phyloP scores from a whole-genome alignment of 1,140 invertebrate genomes.

The Arion vulgaris region DNA sequence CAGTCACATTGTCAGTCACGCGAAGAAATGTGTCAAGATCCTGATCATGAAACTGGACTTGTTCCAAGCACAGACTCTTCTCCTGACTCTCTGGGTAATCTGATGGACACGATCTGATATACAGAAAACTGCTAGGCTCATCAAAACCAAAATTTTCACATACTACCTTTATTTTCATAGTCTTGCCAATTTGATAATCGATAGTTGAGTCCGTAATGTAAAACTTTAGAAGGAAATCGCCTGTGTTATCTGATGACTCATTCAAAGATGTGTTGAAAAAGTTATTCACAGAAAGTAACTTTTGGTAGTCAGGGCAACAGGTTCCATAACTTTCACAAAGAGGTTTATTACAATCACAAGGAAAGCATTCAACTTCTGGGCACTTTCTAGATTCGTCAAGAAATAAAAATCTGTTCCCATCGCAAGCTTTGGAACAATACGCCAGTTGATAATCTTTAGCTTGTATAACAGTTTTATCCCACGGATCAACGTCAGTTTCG shows the following conservation, averaged over 20 bases:
- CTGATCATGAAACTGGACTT: neutral
- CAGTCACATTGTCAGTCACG: neutral
- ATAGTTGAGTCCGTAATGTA: neutral
- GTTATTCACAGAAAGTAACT: neutral
- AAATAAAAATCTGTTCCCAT: neutral
- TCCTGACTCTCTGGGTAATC: neutral
- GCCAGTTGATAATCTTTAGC: neutral
- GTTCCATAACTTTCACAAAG: constrained; percentile 2
- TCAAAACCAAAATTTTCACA: neutral
- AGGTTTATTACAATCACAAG: constrained; percentile 12
- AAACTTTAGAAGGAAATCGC: neutral
- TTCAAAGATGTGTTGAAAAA: neutral
- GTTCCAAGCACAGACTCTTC: neutral
- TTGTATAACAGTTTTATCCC: neutral
- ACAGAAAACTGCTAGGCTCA: neutral
- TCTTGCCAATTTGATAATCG: neutral
- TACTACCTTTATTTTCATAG: too few relatives aligned
- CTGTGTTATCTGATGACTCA: neutral
- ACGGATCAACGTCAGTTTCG: too few relatives aligned
- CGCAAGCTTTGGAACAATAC: neutral
- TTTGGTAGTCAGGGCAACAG: neutral
- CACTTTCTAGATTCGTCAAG: neutral
- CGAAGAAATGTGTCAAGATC: neutral
- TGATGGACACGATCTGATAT: neutral
- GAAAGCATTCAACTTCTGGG: neutral